Conservation (phyloP, 2,797 vertebrate species). For the Phylloscopus collybita region DNA sequence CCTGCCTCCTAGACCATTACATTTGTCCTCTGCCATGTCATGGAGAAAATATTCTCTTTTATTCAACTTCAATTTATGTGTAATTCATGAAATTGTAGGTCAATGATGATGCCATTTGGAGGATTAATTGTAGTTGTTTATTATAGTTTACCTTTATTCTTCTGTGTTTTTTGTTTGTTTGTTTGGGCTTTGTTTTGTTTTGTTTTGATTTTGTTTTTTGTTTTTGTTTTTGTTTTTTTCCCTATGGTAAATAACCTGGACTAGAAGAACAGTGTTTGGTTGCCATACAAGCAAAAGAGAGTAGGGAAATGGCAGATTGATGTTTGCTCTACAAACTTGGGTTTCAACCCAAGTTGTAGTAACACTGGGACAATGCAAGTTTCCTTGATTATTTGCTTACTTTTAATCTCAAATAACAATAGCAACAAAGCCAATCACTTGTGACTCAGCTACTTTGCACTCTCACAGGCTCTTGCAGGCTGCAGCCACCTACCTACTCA, state of each 20-base stretch:
- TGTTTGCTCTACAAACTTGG: neutral
- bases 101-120: neutral
- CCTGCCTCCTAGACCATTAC: neutral
- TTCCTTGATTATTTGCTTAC: neutral
- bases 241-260: neutral
- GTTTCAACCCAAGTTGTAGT: neutral
- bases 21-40: neutral
- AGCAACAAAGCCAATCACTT: neutral
- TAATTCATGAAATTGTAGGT: neutral
- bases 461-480: neutral
- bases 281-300: neutral
- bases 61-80: neutral
- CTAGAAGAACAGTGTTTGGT: neutral
- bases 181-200: too few relatives aligned
- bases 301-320: neutral
- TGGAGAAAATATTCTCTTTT: neutral
- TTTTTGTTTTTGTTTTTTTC: too few relatives aligned
- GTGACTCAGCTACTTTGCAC: neutral
- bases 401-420: neutral
- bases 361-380: neutral
- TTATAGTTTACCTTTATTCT: neutral
- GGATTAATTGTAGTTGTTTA: neutral
- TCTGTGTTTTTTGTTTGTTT: neutral
- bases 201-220: too few relatives aligned
- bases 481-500: neutral